Percentiles rank a stretch among this genome's conserved stretches.
Evolutionary conservation across 2,888 invertebrate genomes (phyloP).

Genomic region (Periphyllus acericola): DNA sequence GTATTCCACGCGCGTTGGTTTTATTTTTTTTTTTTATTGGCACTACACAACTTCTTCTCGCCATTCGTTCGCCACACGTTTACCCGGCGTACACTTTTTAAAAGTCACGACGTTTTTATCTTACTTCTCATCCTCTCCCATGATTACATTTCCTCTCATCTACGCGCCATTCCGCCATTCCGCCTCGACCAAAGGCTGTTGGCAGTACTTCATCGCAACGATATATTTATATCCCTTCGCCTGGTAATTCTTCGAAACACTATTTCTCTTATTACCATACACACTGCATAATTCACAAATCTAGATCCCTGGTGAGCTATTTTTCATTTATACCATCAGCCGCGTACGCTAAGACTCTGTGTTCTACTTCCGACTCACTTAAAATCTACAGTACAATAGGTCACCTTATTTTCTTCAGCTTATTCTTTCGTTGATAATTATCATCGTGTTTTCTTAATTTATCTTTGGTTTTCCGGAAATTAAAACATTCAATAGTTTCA

Average conservation of each 20-base stretch:
- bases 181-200: not conserved
- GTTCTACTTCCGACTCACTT: not conserved
- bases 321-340: not conserved
- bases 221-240: not conserved
- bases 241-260: not conserved
- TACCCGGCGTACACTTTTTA: not conserved
- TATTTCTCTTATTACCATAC: not conserved
- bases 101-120: constrained; percentile 7
- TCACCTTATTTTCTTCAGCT: too few relatives aligned
- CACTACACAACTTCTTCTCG: too few relatives aligned
- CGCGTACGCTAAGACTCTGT: not conserved
- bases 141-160: not conserved
- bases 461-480: too few relatives aligned
- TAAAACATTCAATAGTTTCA: too few relatives aligned
- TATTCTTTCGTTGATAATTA: too few relatives aligned
- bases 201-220: not conserved
- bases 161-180: not conserved
- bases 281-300: not conserved
- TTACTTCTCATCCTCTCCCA: not conserved
- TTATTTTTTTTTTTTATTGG: not conserved
- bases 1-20: not conserved
- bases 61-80: not conserved
- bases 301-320: not conserved
- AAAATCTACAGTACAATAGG: too few relatives aligned
- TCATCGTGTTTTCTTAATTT: too few relatives aligned